Conservation (phyloP, 2,113 vertebrate genomes). For the Ardeotis arabs region DNA sequence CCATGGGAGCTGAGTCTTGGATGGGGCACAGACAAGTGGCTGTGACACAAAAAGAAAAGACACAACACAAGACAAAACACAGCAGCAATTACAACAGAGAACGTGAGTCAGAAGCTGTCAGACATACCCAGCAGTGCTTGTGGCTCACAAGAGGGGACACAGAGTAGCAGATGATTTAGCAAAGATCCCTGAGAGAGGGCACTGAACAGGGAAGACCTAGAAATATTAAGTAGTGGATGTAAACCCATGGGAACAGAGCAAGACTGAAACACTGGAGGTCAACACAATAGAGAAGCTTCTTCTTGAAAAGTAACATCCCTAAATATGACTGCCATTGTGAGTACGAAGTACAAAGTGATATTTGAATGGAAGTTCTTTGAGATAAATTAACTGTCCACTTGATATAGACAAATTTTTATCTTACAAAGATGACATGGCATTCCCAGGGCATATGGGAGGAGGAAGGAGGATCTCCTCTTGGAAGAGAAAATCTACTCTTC, state of each 20-base stretch:
- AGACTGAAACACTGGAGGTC: not conserved
- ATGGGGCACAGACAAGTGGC: not conserved
- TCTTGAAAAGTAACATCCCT: not conserved
- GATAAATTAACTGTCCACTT: not conserved
- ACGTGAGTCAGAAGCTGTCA: slow-evolving; percentile 25
- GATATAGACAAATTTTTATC: not conserved
- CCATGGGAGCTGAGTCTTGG: not conserved
- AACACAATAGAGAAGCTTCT: not conserved
- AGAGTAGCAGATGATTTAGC: not conserved
- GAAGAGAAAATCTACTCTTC: not conserved
- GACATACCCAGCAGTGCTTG: not conserved
- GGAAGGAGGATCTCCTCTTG: not conserved
- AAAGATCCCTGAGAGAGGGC: not conserved
- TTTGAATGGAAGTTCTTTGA: not conserved
- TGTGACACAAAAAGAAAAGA: not conserved
- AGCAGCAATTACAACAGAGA: not conserved
- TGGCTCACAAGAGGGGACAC: not conserved
- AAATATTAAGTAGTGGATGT: not conserved
- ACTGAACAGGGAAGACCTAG: not conserved
- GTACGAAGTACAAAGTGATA: not conserved
- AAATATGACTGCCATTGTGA: not conserved
- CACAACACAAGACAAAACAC: not conserved
- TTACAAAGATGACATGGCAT: not conserved
- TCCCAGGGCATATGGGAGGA: not conserved
- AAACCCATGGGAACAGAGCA: not conserved